Evolutionary conservation across 35 echinoderm and acorn worm species (phyloP).

Genomic region (Acanthaster planci): DNA sequence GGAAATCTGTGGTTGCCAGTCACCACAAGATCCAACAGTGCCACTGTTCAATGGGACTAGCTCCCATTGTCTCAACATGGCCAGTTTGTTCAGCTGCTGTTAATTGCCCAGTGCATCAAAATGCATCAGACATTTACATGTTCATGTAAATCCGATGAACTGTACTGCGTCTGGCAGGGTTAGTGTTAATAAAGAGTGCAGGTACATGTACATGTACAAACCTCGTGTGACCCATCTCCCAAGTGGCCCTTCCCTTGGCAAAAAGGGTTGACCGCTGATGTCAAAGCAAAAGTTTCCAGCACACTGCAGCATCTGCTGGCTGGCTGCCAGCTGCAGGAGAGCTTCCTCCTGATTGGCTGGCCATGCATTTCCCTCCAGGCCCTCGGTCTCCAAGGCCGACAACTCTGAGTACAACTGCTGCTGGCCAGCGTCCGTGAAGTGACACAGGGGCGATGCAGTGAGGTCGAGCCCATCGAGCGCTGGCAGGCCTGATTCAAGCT

Average conservation of each 20-base stretch:
- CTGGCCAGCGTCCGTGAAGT: neutral
- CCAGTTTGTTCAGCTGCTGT: too few relatives aligned
- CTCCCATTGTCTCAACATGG: too few relatives aligned
- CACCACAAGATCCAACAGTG: too few relatives aligned
- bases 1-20: too few relatives aligned
- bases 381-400: neutral
- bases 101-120: too few relatives aligned
- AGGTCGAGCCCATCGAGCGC: neutral
- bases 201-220: neutral
- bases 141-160: too few relatives aligned
- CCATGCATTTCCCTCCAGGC: neutral
- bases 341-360: neutral
- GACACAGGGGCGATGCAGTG: neutral
- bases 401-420: slow-evolving; percentile 9
- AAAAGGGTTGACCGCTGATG: neutral
- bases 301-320: neutral
- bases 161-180: too few relatives aligned
- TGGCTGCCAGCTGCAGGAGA: neutral
- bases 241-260: neutral
- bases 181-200: too few relatives aligned
- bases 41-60: too few relatives aligned
- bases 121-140: too few relatives aligned
- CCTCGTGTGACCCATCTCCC: slow-evolving; percentile 17
- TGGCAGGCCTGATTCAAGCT: neutral
- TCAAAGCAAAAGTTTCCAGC: neutral